These are phyloP conservation scores for Zelostemma sp. DNA, from an alignment of 1,140 invertebrate genomes.

Conservation along the genomic window DNA sequence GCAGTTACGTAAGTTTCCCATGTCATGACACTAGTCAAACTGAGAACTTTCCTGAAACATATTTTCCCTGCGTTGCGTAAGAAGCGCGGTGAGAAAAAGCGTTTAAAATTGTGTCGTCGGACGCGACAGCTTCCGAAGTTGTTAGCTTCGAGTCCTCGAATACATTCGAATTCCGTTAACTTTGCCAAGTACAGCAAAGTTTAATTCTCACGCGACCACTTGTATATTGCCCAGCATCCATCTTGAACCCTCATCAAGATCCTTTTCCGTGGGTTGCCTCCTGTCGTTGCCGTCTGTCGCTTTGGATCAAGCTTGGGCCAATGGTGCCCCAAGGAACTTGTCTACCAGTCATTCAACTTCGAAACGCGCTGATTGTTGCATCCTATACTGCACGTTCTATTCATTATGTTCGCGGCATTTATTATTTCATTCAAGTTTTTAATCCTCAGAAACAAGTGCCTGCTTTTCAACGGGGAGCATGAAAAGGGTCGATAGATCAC, in stretches of 20 bases:
- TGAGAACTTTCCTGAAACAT: background rate
- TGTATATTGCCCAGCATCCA: conserved; percentile 61
- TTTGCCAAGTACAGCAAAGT: conserved; percentile 42
- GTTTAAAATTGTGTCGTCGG: conserved; percentile 27
- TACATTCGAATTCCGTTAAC: conserved; percentile 44
- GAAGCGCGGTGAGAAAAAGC: conserved; percentile 3
- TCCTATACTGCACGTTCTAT: conserved; percentile 55
- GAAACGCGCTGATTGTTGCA: conserved; percentile 39
- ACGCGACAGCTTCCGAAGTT: conserved; percentile 31
- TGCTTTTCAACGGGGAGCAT: too few species aligned
- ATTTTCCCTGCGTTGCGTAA: background rate
- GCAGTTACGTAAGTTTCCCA: background rate
- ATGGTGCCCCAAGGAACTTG: conserved; percentile 58
- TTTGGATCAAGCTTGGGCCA: conserved; percentile 58
- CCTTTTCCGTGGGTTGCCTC: conserved; percentile 54
- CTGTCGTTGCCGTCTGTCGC: conserved; percentile 58
- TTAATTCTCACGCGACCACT: conserved; percentile 51
- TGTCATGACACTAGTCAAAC: too few species aligned
- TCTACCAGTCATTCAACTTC: conserved; percentile 56
- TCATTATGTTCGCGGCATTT: conserved; percentile 41
- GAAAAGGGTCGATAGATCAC: conserved; percentile 38
- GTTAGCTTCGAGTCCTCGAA: conserved; percentile 12
- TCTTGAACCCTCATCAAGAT: conserved; percentile 65
- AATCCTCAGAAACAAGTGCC: too few species aligned
- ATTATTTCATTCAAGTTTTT: too few species aligned